Evolutionary conservation across 23 tunicate genomes (phyloP).

Genomic region (Halocynthia aurantium): DNA sequence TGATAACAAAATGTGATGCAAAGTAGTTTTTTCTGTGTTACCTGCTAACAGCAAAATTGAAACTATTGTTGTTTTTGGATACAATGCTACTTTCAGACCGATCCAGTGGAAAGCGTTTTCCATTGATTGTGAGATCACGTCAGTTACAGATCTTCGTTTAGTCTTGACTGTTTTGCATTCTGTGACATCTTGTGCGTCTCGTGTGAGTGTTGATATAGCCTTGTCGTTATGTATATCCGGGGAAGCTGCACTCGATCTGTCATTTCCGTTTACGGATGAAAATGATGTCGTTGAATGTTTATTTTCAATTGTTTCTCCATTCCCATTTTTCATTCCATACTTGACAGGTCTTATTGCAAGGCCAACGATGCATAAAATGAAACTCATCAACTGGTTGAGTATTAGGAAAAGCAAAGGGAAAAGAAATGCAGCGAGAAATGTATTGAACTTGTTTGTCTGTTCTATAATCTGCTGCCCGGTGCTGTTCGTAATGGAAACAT

Average conservation of each 20-base stretch:
- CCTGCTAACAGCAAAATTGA: background rate
- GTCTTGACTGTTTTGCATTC: background rate
- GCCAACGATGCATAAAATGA: background rate
- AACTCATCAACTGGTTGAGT: background rate
- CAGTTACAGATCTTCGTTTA: background rate
- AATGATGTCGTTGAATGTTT: background rate
- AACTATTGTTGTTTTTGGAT: background rate
- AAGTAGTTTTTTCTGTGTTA: background rate
- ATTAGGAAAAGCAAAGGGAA: background rate
- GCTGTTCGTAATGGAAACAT: background rate
- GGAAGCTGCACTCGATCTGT: background rate
- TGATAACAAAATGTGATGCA: no score
- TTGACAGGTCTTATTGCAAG: background rate
- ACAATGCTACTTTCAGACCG: background rate
- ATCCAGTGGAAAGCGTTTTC: constrained; percentile 8
- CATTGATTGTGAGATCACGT: background rate
- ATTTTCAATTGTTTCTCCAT: background rate
- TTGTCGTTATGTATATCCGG: background rate
- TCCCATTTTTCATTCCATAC: background rate
- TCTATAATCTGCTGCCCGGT: background rate
- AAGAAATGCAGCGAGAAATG: background rate
- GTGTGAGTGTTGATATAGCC: background rate
- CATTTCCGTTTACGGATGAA: background rate
- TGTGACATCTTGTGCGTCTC: background rate
- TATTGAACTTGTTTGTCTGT: background rate